Conservation (phyloP, 1,140 invertebrate species). For the Tetramorium simillimum region DNA sequence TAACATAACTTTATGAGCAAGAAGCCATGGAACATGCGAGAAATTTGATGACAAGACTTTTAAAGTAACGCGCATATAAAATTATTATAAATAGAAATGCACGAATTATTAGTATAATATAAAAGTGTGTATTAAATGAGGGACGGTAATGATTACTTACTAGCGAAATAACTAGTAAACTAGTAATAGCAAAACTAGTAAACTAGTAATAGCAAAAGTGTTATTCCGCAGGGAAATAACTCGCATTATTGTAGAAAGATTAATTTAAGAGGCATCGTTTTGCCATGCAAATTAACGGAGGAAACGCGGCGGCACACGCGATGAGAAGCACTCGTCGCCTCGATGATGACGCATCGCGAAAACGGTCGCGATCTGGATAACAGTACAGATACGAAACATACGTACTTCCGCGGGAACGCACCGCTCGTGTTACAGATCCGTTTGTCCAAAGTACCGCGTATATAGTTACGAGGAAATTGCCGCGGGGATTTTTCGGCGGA, state of each 20-base stretch:
- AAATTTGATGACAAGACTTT: not conserved
- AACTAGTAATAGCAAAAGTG: not conserved
- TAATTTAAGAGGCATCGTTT: not conserved
- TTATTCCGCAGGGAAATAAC: not conserved
- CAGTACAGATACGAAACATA: not conserved
- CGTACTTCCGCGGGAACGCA: not conserved
- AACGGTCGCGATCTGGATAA: constrained; percentile 5
- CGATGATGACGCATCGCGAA: constrained; percentile 39
- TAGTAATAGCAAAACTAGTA: not conserved
- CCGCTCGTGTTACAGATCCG: not conserved
- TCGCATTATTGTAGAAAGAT: not conserved
- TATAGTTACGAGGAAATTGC: not conserved
- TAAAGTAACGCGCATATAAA: not conserved
- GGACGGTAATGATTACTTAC: not conserved
- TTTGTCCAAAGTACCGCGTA: not conserved
- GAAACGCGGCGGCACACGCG: not conserved
- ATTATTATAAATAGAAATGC: constrained; percentile 13
- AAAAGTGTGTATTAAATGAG: not conserved
- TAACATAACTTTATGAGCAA: not conserved
- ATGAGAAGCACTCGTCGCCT: not conserved
- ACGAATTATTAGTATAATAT: not conserved
- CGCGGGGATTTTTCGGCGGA: constrained; percentile 1
- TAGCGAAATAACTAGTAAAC: not conserved
- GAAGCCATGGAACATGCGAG: not conserved
- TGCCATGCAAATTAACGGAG: not conserved